A percentile compares a stretch with the other conserved stretches of the same genome.
Conservation (phyloP, 2,888 invertebrate species). For the Callyntrura sp. region DNA sequence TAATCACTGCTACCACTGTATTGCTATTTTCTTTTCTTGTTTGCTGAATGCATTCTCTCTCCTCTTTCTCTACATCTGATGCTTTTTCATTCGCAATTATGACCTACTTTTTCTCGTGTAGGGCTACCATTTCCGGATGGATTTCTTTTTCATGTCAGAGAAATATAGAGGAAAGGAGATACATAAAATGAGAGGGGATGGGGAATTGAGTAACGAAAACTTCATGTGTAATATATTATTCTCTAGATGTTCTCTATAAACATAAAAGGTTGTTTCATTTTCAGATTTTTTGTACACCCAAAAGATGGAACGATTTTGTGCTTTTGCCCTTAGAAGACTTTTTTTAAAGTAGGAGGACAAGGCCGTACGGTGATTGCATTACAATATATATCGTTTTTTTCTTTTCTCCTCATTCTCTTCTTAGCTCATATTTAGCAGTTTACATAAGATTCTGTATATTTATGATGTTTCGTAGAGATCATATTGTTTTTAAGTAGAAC, state of each 20-base stretch:
- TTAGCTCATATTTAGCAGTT: no score
- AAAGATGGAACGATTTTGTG: constrained; percentile 2
- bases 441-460: no score
- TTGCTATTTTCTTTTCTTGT: not conserved
- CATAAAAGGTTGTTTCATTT: not conserved
- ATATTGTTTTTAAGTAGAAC: no score
- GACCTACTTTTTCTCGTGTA: constrained; percentile 40
- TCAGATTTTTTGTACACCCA: not conserved
- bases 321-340: constrained; percentile 20
- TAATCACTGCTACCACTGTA: not conserved
- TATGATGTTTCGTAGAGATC: no score
- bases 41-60: constrained; percentile 27
- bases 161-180: constrained; percentile 33
- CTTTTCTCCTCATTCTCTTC: not conserved
- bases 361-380: constrained; percentile 43
- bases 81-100: constrained; percentile 43
- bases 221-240: not conserved
- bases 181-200: no score
- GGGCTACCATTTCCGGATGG: constrained; percentile 60
- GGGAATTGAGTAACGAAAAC: constrained; percentile 19
- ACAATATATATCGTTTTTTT: not conserved
- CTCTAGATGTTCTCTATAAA: constrained; percentile 1
- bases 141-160: constrained; percentile 26
- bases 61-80: no score
- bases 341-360: constrained; percentile 34